phyloP scores from a whole-genome alignment of 1,140 invertebrate species.

The Phortica variegata region DNA sequence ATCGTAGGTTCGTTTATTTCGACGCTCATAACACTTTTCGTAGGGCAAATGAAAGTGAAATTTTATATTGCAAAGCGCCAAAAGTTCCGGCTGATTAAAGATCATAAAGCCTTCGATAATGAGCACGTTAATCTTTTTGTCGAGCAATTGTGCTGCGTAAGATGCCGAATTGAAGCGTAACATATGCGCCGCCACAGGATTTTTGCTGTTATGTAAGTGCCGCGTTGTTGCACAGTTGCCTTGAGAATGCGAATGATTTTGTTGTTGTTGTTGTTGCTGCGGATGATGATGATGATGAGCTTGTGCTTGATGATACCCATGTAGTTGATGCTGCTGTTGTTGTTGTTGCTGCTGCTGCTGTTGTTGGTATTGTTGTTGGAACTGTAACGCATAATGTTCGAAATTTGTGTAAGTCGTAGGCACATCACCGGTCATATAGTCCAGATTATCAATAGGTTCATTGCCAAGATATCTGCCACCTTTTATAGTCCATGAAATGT shows the following conservation, averaged over 20 bases:
- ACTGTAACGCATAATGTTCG: constrained; percentile 41
- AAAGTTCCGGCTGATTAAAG: constrained; percentile 68
- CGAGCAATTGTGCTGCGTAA: constrained; percentile 34
- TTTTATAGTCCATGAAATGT: constrained; percentile 42
- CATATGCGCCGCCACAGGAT: constrained; percentile 21
- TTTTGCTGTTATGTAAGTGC: constrained; percentile 3
- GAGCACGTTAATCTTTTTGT: constrained; percentile 61
- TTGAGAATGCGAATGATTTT: constrained; percentile 1
- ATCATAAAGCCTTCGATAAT: constrained; percentile 78
- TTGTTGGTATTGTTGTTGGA: constrained; percentile 35
- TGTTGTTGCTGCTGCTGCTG: constrained; percentile 22
- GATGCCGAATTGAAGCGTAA: constrained; percentile 39
- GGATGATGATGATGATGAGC: constrained; percentile 21
- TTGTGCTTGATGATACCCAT: constrained; percentile 20
- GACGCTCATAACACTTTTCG: constrained; percentile 66
- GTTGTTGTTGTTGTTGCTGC: constrained; percentile 29
- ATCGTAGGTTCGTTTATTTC: constrained; percentile 66
- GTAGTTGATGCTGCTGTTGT: constrained; percentile 19
- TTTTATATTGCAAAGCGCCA: constrained; percentile 68
- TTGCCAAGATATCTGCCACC: constrained; percentile 21
- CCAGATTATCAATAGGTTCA: constrained; percentile 10
- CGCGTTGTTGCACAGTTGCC: background rate
- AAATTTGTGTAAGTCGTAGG: constrained; percentile 35
- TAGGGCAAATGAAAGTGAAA: constrained; percentile 72
- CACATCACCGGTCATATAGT: constrained; percentile 6